These are phyloP conservation scores for Phenganax stokvisi DNA, from an alignment of 92 coral and sea anemone species.

Conservation along the genomic window DNA sequence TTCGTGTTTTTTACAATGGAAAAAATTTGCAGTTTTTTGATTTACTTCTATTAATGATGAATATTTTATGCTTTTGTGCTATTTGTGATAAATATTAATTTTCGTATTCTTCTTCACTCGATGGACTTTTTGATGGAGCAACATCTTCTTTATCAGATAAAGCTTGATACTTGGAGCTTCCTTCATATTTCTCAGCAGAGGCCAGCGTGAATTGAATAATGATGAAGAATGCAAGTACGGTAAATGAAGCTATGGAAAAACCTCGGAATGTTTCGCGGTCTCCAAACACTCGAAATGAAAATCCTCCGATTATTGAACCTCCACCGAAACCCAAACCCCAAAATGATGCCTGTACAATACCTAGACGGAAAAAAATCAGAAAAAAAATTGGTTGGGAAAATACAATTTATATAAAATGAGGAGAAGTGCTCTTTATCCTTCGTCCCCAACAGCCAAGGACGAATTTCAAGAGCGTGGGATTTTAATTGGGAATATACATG, in stretches of 20 bases:
- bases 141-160: slow-evolving; percentile 32
- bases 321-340: slow-evolving; percentile 72
- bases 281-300: slow-evolving; percentile 49
- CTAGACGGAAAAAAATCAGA: slow-evolving; percentile 24
- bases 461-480: not conserved
- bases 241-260: slow-evolving; percentile 41
- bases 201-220: slow-evolving; percentile 16
- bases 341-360: slow-evolving; percentile 59
- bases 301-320: slow-evolving; percentile 62
- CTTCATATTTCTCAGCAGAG: slow-evolving; percentile 1
- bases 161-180: slow-evolving; percentile 21
- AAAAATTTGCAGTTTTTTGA: too few species aligned
- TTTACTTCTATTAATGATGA: not conserved
- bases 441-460: not conserved
- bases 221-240: slow-evolving; percentile 22
- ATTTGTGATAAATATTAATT: not conserved
- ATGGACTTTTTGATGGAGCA: not conserved
- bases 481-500: too few species aligned
- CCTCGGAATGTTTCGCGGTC: slow-evolving; percentile 43
- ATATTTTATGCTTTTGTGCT: not conserved
- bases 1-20: too few species aligned
- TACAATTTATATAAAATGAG: not conserved
- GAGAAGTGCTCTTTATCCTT: too few species aligned
- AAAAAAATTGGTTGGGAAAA: not conserved
- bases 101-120: slow-evolving; percentile 2